These are phyloP conservation scores for Diloba caeruleocephala DNA, from an alignment of 2,888 invertebrate genomes.

Conservation along the genomic window DNA sequence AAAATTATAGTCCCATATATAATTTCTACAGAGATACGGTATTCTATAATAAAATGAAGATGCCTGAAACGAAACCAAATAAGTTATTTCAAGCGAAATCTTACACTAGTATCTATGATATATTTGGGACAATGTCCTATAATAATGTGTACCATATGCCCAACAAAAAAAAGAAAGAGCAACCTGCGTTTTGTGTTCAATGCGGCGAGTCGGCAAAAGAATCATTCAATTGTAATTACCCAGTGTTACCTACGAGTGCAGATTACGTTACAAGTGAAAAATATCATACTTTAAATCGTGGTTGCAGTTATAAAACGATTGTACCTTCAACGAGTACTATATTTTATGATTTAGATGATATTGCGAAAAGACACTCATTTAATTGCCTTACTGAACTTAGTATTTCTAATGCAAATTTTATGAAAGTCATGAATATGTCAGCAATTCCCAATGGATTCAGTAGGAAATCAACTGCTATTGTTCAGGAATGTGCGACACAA, in stretches of 20 bases:
- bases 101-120: constrained; percentile 68
- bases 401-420: constrained; percentile 60
- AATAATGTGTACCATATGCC: constrained; percentile 49
- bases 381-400: constrained; percentile 64
- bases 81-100: constrained; percentile 61
- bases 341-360: constrained; percentile 79
- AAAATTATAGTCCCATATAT: constrained; percentile 6
- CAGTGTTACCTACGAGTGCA: constrained; percentile 33
- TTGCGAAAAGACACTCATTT: constrained; percentile 77
- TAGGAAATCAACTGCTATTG: constrained; percentile 63
- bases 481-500: constrained; percentile 75
- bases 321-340: constrained; percentile 75
- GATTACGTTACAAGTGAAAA: constrained; percentile 70
- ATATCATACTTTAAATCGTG: constrained; percentile 66
- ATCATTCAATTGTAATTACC: constrained; percentile 16
- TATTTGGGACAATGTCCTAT: constrained; percentile 60
- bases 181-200: constrained; percentile 37
- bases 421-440: constrained; percentile 56
- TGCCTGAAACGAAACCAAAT: constrained; percentile 49
- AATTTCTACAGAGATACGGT: constrained; percentile 2
- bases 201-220: constrained; percentile 43
- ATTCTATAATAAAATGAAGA: constrained; percentile 28
- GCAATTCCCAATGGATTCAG: constrained; percentile 55
- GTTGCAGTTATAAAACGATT: constrained; percentile 60
- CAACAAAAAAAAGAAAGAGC: constrained; percentile 33